Base-by-base conservation (phyloP, 2,797 vertebrate genomes). In the Tenualosa ilisha region DNA sequence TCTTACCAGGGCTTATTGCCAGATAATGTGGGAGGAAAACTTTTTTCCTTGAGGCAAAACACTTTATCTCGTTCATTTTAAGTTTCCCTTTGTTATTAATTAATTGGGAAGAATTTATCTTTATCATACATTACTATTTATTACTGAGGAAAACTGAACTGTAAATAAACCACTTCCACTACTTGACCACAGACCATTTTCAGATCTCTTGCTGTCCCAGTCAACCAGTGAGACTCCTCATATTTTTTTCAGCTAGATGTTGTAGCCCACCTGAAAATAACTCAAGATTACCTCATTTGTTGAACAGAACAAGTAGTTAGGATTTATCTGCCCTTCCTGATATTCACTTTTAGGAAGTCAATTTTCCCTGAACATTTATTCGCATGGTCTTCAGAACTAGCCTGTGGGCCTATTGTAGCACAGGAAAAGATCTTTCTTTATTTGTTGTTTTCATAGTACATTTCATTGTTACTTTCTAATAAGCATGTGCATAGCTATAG, bases 21-120 rank as follows among this genome's bases (percentile, higher is more conserved):
- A 92, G 85, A 86, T 89, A 91, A 91, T 82, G 22, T 86, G 65
- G 49, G 15, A 83, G 86, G 91, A 93, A 93, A 90, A 91, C 88
- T 91, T 22, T 63, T 5, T n/a, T n/a, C 53, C 17, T 54, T 54
- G 13, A 54, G 13, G 15, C 3, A 54, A 54, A 15, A 54, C 0
- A 54, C 53, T 20, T 0, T 51, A 51, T 31, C 31, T 31, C 31
- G 1, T 31, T 31, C 46, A 49, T 49, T 49, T 49, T 49, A 15
- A 54, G 53, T 26, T 26, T 63, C 26, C 50, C 3, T 12, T 51
- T 1, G 7, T 51, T 51, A 49, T 49, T 4, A 49, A 49, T 8
- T 49, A 49, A 49, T 8, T 49, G 46, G 7, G 46, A 49, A 49
- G 46, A 49, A 31, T 31, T n/a, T n/a, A n/a, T n/a, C 26, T 12